Percentiles rank a stretch among this genome's conserved stretches.
Conservation (phyloP, 2,113 vertebrate genomes). For the Sander lucioperca region DNA sequence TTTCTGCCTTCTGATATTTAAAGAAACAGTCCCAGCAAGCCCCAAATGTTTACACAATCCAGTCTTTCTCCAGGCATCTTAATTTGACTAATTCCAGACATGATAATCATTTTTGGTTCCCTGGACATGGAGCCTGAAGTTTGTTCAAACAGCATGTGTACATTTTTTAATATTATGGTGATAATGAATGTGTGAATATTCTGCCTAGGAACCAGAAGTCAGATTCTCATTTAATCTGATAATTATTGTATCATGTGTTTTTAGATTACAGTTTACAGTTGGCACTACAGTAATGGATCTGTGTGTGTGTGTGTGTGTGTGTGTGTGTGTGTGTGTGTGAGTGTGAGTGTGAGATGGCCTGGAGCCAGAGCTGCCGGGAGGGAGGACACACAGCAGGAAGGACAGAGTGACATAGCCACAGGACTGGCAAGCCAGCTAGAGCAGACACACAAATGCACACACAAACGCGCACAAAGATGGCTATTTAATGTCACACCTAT, state of each 20-base stretch:
- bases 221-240: not conserved
- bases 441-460: not conserved
- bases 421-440: constrained; percentile 30
- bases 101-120: not conserved
- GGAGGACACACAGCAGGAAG: constrained; percentile 61
- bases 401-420: constrained; percentile 67
- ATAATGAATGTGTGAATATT: not conserved
- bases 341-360: constrained; percentile 27
- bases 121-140: not conserved
- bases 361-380: constrained; percentile 45
- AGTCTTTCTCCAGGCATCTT: not conserved
- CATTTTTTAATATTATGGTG: not conserved
- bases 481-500: constrained; percentile 47
- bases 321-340: not conserved
- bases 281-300: not conserved
- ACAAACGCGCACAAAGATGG: constrained; percentile 14
- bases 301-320: too few species aligned
- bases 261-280: not conserved
- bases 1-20: not conserved
- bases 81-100: not conserved
- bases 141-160: not conserved
- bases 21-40: not conserved
- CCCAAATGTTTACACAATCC: not conserved
- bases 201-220: not conserved
- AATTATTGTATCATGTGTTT: not conserved